Percentiles rank a stretch among this genome's conserved stretches.
These are phyloP conservation scores for Pollachius pollachius DNA, from an alignment of 2,113 vertebrate species.

Conservation along the genomic window DNA sequence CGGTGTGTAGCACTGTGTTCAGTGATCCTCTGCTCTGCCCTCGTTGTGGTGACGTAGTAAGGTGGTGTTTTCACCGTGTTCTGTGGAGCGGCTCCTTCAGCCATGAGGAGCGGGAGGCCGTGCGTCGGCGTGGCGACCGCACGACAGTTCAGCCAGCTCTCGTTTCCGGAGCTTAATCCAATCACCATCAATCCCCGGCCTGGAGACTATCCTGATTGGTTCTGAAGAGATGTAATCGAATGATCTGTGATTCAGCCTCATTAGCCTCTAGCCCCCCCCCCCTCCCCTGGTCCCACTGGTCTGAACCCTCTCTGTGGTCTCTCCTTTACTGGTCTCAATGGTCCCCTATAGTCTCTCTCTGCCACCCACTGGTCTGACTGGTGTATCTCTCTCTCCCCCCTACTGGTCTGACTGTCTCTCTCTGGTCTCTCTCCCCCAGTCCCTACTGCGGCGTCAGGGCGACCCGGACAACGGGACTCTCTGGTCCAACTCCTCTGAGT, in stretches of 20 bases:
- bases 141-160: background rate
- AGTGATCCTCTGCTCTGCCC: too few relatives aligned
- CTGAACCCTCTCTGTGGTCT: background rate
- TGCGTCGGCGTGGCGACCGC: background rate
- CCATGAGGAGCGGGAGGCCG: too few relatives aligned
- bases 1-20: too few relatives aligned
- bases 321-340: background rate
- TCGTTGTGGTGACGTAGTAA: too few relatives aligned
- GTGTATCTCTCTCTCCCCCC: background rate
- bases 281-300: too few relatives aligned
- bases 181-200: background rate
- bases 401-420: too few relatives aligned
- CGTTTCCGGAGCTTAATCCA: slow-evolving; percentile 1
- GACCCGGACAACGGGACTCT: slow-evolving; percentile 95
- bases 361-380: too few relatives aligned
- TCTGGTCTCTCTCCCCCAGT: background rate
- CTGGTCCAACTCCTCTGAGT: slow-evolving; percentile 97
- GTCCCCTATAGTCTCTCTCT: too few relatives aligned
- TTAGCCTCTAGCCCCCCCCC: background rate
- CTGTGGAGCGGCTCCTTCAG: too few relatives aligned
- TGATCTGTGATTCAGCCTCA: background rate
- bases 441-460: slow-evolving; percentile 87
- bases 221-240: background rate
- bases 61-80: too few relatives aligned
- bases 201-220: background rate